Evolutionary conservation across 2,888 invertebrate genomes (phyloP).

Genomic region (Tubiluchus corallicola): DNA sequence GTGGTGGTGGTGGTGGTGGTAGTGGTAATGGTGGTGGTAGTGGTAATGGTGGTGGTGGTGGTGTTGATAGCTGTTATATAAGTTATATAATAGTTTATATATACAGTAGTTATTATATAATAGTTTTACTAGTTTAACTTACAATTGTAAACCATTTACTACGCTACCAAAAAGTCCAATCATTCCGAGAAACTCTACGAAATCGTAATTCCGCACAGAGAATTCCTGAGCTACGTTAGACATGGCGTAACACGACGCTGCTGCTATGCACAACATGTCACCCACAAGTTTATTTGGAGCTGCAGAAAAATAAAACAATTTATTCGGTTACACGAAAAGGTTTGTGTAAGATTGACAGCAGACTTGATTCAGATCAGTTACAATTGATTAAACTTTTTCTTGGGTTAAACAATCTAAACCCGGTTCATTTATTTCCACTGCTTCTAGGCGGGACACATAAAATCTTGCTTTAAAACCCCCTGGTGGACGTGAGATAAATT

Average conservation of each 20-base stretch:
- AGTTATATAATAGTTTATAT: too few species aligned
- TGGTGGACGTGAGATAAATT: too few species aligned
- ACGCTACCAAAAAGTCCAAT: slow-evolving; percentile 60
- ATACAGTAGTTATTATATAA: too few species aligned
- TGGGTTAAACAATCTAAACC: slow-evolving; percentile 1
- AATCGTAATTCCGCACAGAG: slow-evolving; percentile 53
- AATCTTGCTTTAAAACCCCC: too few species aligned
- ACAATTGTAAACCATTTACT: slow-evolving; percentile 57
- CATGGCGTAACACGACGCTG: slow-evolving; percentile 55
- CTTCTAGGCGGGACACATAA: too few species aligned
- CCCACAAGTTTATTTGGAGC: slow-evolving; percentile 59
- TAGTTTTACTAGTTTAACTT: too few species aligned
- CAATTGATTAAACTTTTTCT: slow-evolving; percentile 4
- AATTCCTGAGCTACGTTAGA: slow-evolving; percentile 62
- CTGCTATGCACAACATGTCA: slow-evolving; percentile 57
- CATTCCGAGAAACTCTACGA: slow-evolving; percentile 59
- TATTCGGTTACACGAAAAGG: neutral
- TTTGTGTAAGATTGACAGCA: too few species aligned
- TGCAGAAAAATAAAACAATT: slow-evolving; percentile 31
- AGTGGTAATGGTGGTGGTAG: too few species aligned
- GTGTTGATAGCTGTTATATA: too few species aligned
- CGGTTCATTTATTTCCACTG: neutral
- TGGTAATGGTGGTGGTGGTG: too few species aligned
- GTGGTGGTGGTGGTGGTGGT: too few species aligned
- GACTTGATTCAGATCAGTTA: too few species aligned